These are phyloP conservation scores for Dasypus novemcinctus DNA, from an alignment of 2,113 vertebrate species.

Conservation along the genomic window DNA sequence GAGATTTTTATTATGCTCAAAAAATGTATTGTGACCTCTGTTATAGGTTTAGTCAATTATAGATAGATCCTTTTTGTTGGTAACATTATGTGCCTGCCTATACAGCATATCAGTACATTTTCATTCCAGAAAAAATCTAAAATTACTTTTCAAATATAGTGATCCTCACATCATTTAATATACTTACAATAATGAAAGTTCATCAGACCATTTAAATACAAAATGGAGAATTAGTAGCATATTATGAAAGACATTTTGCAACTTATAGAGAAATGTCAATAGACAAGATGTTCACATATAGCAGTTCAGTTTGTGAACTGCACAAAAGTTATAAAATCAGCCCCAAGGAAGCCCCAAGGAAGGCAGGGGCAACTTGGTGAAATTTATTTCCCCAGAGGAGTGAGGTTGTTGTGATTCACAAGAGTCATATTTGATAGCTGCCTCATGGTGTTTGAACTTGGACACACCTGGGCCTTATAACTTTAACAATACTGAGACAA, in stretches of 20 bases:
- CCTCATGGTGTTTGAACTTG: neutral
- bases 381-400: neutral
- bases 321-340: neutral
- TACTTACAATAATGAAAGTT: neutral
- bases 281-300: neutral
- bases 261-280: neutral
- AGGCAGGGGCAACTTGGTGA: neutral
- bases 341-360: neutral
- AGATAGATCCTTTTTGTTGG: neutral
- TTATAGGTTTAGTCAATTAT: neutral
- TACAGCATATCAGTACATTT: accelerated
- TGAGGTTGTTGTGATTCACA: neutral
- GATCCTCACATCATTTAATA: neutral
- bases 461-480: neutral
- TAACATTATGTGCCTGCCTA: neutral
- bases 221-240: neutral
- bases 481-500: neutral
- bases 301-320: neutral
- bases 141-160: neutral
- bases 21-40: neutral
- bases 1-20: neutral
- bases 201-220: neutral
- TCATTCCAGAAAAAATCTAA: neutral
- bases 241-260: neutral
- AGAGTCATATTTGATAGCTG: neutral